Percentiles rank a stretch among this genome's conserved stretches.
Evolutionary conservation across 1,140 invertebrate genomes (phyloP).

Genomic region (Littorina saxatilis): DNA sequence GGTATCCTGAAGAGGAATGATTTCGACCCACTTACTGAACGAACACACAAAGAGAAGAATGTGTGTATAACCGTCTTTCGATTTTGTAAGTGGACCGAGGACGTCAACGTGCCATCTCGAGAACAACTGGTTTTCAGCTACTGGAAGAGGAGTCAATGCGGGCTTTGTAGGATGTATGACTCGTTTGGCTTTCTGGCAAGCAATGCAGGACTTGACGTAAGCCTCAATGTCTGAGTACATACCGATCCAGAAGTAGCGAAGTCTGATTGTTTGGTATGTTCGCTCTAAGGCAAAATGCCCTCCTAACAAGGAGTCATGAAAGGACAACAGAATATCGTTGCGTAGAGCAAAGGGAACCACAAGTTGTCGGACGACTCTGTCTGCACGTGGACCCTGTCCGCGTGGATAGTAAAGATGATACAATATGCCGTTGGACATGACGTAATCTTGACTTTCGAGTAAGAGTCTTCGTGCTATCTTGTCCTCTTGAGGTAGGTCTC

Average conservation of each 20-base stretch:
- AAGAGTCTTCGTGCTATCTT: not conserved
- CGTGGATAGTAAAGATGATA: not conserved
- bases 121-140: not conserved
- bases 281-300: not conserved
- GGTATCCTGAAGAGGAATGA: not conserved
- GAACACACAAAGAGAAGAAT: not conserved
- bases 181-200: conserved; percentile 4
- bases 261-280: not conserved
- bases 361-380: not conserved
- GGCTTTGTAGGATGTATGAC: not conserved
- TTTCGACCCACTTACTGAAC: conserved; percentile 1
- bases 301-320: not conserved
- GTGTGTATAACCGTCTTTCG: not conserved
- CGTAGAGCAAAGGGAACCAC: not conserved
- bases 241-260: not conserved
- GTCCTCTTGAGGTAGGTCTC: not conserved
- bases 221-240: not conserved
- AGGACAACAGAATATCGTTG: not conserved
- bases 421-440: not conserved
- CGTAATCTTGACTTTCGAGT: not conserved
- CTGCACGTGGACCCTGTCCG: not conserved
- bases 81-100: not conserved
- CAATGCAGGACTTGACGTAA: conserved; percentile 6
- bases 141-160: not conserved
- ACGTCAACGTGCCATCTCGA: conserved; percentile 14